Base-by-base conservation (phyloP, 2,888 invertebrate genomes). In the Schrankia costaestrigalis region DNA sequence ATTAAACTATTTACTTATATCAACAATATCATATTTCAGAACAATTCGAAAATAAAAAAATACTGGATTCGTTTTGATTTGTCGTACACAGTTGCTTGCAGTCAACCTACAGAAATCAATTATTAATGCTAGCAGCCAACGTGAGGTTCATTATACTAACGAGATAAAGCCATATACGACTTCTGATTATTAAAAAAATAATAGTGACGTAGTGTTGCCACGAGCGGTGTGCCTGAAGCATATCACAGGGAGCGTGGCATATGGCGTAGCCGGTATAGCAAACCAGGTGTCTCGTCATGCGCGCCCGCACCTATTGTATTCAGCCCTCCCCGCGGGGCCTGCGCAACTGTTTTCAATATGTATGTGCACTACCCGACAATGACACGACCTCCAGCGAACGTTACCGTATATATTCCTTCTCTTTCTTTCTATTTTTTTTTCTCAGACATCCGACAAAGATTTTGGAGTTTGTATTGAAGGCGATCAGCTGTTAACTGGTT, bases 241-340 rank as follows among this genome's bases (percentile, higher is more conserved):
- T 46, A 46, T 51, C 58, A 54, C 54, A 42, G 56, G 46, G 55
- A 48, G 31, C 21, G 76, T 64, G 76, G 79, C 86, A 86, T 86
- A 87, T 85, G 86, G 84, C 73, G 62, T 63, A 74, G 78, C 82
- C 85, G 76, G 85, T 85, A 83, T 65, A 67, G 69, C 74, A 66
- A 65, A 69, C 86, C 87, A 86, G 87, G 84, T 86, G 86, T 54
- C 66, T 63, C 86, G 87, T 86, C 84, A 87, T 84, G 86, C 83
- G 81, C 84, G 76, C 81, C 64, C 82, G 85, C 84, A 80, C 86
- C 82, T 74, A 84, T 86, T 86, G 84, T 85, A 56, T 62, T 51
- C 58, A 54, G 43, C 41, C 56, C 44, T 53, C 56, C 58, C 57
- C 49, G 52, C 54, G 47, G 56, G 26, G 31, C 48, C 41, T 41